Evolutionary conservation across 2,888 invertebrate genomes (phyloP).

Genomic region (Sturmia bella): DNA sequence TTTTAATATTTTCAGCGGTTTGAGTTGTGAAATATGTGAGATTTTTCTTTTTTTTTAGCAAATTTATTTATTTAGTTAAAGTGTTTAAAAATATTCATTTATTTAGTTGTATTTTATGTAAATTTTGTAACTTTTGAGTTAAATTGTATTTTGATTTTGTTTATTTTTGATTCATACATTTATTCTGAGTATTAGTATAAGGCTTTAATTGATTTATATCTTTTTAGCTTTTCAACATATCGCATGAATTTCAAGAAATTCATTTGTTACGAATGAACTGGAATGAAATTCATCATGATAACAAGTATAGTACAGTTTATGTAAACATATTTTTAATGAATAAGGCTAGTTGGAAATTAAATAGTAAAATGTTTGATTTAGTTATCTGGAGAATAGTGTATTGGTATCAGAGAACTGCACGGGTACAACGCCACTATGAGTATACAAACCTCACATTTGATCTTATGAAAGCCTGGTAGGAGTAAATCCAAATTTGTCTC

Average conservation of each 20-base stretch:
- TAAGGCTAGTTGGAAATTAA: slow-evolving; percentile 55
- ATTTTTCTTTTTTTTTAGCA: neutral
- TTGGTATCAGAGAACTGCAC: too few species aligned
- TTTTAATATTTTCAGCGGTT: neutral
- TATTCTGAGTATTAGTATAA: slow-evolving; percentile 59
- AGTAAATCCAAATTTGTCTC: too few species aligned
- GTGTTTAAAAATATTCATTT: slow-evolving; percentile 45
- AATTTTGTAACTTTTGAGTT: slow-evolving; percentile 25
- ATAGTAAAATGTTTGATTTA: too few species aligned
- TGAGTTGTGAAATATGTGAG: neutral
- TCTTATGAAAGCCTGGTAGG: too few species aligned
- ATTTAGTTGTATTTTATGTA: slow-evolving; percentile 29
- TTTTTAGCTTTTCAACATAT: slow-evolving; percentile 31
- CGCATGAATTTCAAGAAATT: slow-evolving; percentile 21
- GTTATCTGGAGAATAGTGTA: too few species aligned
- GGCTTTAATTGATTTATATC: slow-evolving; percentile 51
- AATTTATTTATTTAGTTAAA: slow-evolving; percentile 9
- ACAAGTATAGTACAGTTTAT: slow-evolving; percentile 4
- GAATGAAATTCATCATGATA: too few species aligned
- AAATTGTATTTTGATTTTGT: neutral
- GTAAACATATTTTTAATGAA: slow-evolving; percentile 24
- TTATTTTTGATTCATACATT: slow-evolving; percentile 33
- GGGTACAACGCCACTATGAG: too few species aligned
- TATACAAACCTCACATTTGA: too few species aligned
- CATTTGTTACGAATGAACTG: neutral